These are phyloP conservation scores for Frankliniella fusca DNA, from an alignment of 2,888 invertebrate genomes.

Conservation along the genomic window DNA sequence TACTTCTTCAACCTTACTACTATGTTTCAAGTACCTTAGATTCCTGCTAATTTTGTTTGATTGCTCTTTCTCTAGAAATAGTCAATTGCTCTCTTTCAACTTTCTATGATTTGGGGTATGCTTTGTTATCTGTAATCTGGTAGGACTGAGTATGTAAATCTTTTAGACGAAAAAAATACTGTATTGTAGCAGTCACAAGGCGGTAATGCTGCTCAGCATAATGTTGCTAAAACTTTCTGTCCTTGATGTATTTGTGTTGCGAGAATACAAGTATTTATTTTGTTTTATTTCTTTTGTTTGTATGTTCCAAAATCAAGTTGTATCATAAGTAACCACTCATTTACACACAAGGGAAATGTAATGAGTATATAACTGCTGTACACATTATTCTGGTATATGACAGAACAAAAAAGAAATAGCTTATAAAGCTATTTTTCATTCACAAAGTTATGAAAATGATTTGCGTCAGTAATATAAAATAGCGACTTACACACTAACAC, in stretches of 20 bases:
- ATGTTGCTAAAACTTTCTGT: neutral
- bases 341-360: too few relatives aligned
- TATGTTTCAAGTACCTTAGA: neutral
- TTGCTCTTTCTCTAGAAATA: neutral
- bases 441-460: too few relatives aligned
- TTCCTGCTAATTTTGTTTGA: neutral
- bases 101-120: neutral
- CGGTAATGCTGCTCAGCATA: neutral
- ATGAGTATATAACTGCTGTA: too few relatives aligned
- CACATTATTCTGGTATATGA: too few relatives aligned
- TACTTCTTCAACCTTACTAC: neutral
- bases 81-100: neutral
- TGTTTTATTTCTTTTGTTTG: neutral
- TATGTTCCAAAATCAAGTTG: too few relatives aligned
- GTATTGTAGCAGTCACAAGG: neutral
- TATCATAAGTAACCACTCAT: too few relatives aligned
- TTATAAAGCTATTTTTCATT: too few relatives aligned
- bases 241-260: constrained; percentile 8
- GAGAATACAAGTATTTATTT: constrained; percentile 25
- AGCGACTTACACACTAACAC: too few relatives aligned
- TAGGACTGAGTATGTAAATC: neutral
- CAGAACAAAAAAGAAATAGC: too few relatives aligned
- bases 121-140: neutral
- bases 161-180: neutral
- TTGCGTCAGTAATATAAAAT: too few relatives aligned